phyloP scores from a whole-genome alignment of 1,140 invertebrate genomes.

The fruit fly (Drosophila melanogaster) region Release_6_plus_ISO1_MT NT_033777.3:30848001-30848500 shows the following conservation, averaged over 20 bases:
- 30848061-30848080: conserved; percentile 46
- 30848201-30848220: too few species aligned
- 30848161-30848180: too few species aligned
- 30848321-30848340: conserved; percentile 65
- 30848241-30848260: conserved; percentile 61
- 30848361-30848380: conserved; percentile 50
- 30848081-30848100: not conserved
- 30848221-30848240: conserved; percentile 1
- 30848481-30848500: conserved; percentile 63
- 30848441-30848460: conserved; percentile 68
- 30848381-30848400: conserved; percentile 19
- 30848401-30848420: conserved; percentile 68
- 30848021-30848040: conserved; percentile 23
- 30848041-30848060: conserved; percentile 60
- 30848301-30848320: conserved; percentile 79
- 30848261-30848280: conserved; percentile 71
- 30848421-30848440: conserved; percentile 72
- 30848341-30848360: conserved; percentile 59
- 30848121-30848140: too few species aligned
- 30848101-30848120: not conserved
- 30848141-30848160: too few species aligned
- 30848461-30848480: conserved; percentile 71
- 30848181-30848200: too few species aligned
- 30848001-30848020: conserved; percentile 30
- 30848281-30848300: conserved; percentile 84